Percentiles rank a stretch among this genome's conserved stretches.
These are phyloP conservation scores for Motacilla alba DNA, from an alignment of 2,113 vertebrate genomes.

Conservation along the genomic window DNA sequence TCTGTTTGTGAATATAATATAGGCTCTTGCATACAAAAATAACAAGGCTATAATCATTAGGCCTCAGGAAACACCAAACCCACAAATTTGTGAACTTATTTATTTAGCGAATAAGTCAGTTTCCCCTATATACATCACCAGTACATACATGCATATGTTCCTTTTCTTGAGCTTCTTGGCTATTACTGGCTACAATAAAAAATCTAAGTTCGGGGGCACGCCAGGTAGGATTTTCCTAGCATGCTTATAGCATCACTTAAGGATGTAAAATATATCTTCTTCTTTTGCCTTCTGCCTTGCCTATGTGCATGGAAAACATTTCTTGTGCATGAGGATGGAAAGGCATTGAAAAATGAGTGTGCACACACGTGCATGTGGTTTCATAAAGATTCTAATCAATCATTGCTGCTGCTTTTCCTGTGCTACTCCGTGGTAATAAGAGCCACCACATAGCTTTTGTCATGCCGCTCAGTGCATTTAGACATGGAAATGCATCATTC, in stretches of 20 bases:
- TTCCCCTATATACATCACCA: not conserved
- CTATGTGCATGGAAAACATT: not conserved
- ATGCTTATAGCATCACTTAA: not conserved
- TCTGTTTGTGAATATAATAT: not conserved
- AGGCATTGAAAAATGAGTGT: not conserved
- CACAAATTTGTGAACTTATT: not conserved
- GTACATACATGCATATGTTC: not conserved
- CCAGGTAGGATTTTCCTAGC: not conserved
- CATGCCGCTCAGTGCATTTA: not conserved
- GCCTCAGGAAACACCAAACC: not conserved
- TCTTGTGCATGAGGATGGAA: not conserved
- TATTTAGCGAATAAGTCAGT: not conserved
- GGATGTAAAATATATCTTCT: not conserved
- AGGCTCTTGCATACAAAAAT: not conserved
- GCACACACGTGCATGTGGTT: not conserved
- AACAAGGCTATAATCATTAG: not conserved
- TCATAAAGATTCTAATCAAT: slow-evolving; percentile 15
- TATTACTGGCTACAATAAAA: not conserved
- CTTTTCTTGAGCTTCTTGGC: not conserved
- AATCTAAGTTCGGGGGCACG: not conserved
- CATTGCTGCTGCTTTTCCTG: not conserved
- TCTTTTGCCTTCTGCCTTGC: not conserved
- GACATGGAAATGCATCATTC: not conserved
- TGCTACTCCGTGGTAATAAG: not conserved
- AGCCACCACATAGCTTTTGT: not conserved